Base-by-base conservation (phyloP, 2,888 invertebrate species). In the Ophonus ardosiacus region DNA sequence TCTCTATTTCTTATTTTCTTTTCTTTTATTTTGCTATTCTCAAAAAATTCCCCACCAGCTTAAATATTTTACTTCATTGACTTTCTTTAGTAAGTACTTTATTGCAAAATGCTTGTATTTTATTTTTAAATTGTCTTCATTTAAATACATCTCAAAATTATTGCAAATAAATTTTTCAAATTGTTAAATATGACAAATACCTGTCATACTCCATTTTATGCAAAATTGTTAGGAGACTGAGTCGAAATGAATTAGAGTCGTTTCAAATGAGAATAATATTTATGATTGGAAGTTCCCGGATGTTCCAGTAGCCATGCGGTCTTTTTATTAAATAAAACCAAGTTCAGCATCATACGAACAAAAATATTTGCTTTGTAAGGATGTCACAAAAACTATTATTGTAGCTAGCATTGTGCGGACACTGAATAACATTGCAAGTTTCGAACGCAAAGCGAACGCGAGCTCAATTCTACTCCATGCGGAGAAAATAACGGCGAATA, bases 351-450 rank as follows among this genome's bases (percentile, higher is more conserved):
- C 83, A 83, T 83, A 59, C 74, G 59, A 74, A 74, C 74, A 83
- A 83, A 83, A 83, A 83, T 83, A 83, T 83, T 83, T 76, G 83
- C 83, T 83, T 83, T 83, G 83, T 83, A 83, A 71, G 61, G 56
- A 68, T 68, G 65, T 68, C 51, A 81, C 81, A 81, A 81, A 83
- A 83, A 59, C 71, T 74, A 74, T 59, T 76, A 83, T 83, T 74
- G 83, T 76, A 83, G 18, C 61, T 24, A 71, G 74, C 83, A 83
- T 83, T 83, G 83, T 83, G 74, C 83, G 59, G 74, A 83, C 83
- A 40, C 59, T 83, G 76, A 74, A 83, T 83, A 83, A 83, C 74
- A 83, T 57, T 83, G 74, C 83, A 83, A 83, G 74, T 76, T 76
- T 59, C 74, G 61, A 83, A 78, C 71, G 82, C 68, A 71, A 82